Base-by-base conservation (phyloP, 2,113 vertebrate genomes). In the Herpailurus yagouaroundi region DNA sequence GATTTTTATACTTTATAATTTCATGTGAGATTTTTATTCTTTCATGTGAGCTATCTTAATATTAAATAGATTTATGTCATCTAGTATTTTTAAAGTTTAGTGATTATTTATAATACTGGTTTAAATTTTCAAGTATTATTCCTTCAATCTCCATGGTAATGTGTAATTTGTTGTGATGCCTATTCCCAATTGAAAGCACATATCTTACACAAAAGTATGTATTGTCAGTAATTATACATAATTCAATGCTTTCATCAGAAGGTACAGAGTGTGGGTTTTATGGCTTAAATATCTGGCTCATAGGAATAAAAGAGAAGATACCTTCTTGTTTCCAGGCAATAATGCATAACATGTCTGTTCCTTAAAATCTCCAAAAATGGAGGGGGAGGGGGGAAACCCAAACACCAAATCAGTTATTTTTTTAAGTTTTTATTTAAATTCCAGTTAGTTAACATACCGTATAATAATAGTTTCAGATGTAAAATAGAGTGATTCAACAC, bases 11-110 rank as follows among this genome's bases (percentile, higher is more conserved):
- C 50, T 85, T 82, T 18, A 68, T 45, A 45, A 45, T 14, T 23
- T 96, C 71, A 84, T 92, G 27, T 83, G 77, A 71, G 23, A 88
- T 74, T 91, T 95, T 86, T 88, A 89, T 76, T 89, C 50, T 85
- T 82, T 18, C 45, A 45, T 45, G 45, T 45, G 63, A 94, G 31
- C 45, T 93, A 85, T 48, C 80, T 96, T 97, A 88, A 97, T 92
- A 95, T 85, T 89, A 16, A 92, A 57, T 97, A 79, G 4, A 27
- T 95, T 90, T 27, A 68, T 55, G 23, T 71, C 36, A 76, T 36
- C 3, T 80, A 87, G 1, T 38, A 82, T 91, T 82, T 91, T 8
- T 29, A 60, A 91, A 89, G 41, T 33, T 63, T 74, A 5, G 82
- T 66, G 4, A 63, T 81, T 45, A 86, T 77, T 89, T 77, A 69